These are phyloP conservation scores for Labeo rohita DNA, from an alignment of 2,113 vertebrate species.

Conservation along the genomic window DNA sequence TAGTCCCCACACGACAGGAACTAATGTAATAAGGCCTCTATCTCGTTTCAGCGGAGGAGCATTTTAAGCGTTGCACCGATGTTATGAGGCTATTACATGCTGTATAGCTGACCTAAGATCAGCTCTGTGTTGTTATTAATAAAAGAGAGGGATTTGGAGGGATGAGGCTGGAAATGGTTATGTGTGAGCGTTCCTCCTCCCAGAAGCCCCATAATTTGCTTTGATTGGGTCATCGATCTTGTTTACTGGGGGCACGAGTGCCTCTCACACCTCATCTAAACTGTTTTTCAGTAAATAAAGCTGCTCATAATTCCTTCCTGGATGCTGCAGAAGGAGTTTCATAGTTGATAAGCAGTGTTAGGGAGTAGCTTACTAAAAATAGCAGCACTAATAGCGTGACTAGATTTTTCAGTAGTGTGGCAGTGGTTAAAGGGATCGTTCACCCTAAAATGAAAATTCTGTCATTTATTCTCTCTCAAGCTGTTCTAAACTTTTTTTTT, in stretches of 20 bases:
- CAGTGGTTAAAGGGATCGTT: neutral
- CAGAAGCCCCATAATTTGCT: slow-evolving; percentile 40
- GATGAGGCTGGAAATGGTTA: slow-evolving; percentile 7
- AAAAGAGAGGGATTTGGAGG: slow-evolving; percentile 2
- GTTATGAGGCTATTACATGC: slow-evolving; percentile 38
- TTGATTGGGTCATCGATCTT: slow-evolving; percentile 48
- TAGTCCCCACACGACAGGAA: slow-evolving; percentile 39
- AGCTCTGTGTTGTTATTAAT: slow-evolving; percentile 45
- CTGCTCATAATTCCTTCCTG: slow-evolving; percentile 16
- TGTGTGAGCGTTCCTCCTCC: slow-evolving; percentile 36
- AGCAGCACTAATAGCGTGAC: neutral
- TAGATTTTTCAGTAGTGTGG: neutral
- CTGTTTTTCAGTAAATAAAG: slow-evolving; percentile 31
- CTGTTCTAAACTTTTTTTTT: neutral
- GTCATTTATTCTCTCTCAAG: neutral
- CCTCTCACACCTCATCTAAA: slow-evolving; percentile 34
- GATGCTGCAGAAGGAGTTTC: slow-evolving; percentile 18
- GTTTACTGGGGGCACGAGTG: slow-evolving; percentile 35
- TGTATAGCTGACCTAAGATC: slow-evolving; percentile 37
- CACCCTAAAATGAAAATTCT: neutral
- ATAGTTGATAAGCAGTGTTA: slow-evolving; percentile 15
- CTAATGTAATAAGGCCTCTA: slow-evolving; percentile 48
- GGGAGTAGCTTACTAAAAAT: slow-evolving; percentile 23
- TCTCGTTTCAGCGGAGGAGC: slow-evolving; percentile 30
- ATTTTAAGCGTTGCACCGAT: slow-evolving; percentile 29